phyloP scores from a whole-genome alignment of 1,140 invertebrate genomes.

The Papilio glaucus region DNA sequence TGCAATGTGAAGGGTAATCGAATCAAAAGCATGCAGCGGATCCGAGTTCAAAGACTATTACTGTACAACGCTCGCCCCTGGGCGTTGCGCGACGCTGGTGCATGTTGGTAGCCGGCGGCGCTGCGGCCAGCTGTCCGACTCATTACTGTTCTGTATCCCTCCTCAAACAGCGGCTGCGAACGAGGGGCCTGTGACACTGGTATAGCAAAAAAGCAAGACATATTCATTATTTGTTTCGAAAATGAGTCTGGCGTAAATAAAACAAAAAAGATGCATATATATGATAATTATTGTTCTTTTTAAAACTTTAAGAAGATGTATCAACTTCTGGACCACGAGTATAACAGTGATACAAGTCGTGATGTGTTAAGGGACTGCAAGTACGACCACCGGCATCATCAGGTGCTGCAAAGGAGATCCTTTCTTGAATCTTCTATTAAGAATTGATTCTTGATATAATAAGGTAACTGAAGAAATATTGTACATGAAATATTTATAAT shows the following conservation, averaged over 20 bases:
- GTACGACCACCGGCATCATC: too few relatives aligned
- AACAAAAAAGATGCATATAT: too few relatives aligned
- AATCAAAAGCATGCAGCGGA: not conserved
- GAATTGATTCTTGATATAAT: too few relatives aligned
- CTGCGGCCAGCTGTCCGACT: not conserved
- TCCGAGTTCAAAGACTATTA: not conserved
- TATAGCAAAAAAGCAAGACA: not conserved
- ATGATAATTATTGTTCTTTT: too few relatives aligned
- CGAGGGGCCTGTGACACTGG: not conserved
- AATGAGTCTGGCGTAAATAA: not conserved
- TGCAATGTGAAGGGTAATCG: constrained; percentile 18
- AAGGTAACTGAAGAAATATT: too few relatives aligned
- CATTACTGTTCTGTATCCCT: not conserved
- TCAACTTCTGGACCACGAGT: too few relatives aligned
- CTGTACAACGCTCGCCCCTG: not conserved
- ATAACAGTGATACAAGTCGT: too few relatives aligned
- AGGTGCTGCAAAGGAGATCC: too few relatives aligned
- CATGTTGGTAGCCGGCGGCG: not conserved
- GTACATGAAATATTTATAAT: too few relatives aligned
- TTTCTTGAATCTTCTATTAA: too few relatives aligned
- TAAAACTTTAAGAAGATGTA: too few relatives aligned
- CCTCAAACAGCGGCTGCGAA: not conserved
- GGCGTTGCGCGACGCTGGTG: not conserved
- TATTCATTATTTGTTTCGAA: not conserved
- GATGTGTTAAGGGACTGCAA: too few relatives aligned